These are phyloP conservation scores for Colistium nudipinnis DNA, from an alignment of 2,113 vertebrate species.

Conservation along the genomic window DNA sequence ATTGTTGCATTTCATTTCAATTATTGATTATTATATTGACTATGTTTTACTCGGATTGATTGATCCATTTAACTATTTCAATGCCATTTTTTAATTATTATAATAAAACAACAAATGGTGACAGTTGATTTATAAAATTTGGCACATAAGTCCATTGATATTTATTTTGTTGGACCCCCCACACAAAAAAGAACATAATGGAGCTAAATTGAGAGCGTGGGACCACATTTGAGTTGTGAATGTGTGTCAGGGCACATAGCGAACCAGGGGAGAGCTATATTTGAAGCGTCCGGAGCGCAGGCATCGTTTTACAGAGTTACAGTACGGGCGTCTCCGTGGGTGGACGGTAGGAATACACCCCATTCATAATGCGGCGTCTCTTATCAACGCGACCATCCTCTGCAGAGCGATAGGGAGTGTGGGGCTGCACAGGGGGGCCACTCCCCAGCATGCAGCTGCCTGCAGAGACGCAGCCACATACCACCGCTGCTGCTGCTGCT, in stretches of 20 bases:
- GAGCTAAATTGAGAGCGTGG: not conserved
- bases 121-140: no score
- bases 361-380: conserved; percentile 46
- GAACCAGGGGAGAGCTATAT: conserved; percentile 66
- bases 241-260: conserved; percentile 42
- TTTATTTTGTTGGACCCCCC: no score
- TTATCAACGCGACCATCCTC: conserved; percentile 72
- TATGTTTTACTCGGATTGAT: no score
- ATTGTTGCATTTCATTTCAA: no score
- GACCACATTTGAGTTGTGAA: conserved; percentile 20
- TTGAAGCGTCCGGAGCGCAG: conserved; percentile 48
- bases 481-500: conserved; percentile 7
- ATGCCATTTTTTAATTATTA: no score
- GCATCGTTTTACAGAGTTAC: conserved; percentile 71
- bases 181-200: not conserved
- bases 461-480: conserved; percentile 30
- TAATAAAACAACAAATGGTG: no score
- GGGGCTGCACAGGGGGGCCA: conserved; percentile 47
- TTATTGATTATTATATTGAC: no score
- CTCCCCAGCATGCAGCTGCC: conserved; percentile 58
- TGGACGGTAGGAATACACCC: conserved; percentile 49
- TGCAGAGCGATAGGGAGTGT: conserved; percentile 58
- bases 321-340: conserved; percentile 37
- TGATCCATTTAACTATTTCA: no score
- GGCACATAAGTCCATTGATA: no score